These are phyloP conservation scores for Proterorhinus semilunaris DNA, from an alignment of 2,113 vertebrate species.

Conservation along the genomic window DNA sequence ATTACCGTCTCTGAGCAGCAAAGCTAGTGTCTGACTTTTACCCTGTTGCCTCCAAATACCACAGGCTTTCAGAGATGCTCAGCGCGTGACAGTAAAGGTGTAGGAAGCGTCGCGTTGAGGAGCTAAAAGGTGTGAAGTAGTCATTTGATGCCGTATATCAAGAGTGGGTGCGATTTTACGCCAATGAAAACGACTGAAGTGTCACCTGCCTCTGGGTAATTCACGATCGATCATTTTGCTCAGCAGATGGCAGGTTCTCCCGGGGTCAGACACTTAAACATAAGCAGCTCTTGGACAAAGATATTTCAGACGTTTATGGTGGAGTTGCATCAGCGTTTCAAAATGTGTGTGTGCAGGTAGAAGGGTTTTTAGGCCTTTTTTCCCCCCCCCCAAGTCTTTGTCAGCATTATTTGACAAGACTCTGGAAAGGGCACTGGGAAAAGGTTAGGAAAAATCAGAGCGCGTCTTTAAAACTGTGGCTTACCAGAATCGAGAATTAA, in stretches of 20 bases:
- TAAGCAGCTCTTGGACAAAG: neutral
- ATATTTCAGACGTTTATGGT: neutral
- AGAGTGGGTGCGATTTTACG: neutral
- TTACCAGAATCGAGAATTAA: too few species aligned
- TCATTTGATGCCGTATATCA: neutral
- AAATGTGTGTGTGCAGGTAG: neutral
- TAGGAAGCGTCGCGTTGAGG: neutral
- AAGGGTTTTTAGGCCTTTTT: too few species aligned
- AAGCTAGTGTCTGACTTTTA: constrained; percentile 8
- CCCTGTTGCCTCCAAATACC: too few species aligned
- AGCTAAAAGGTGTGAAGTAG: neutral
- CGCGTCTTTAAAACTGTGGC: too few species aligned
- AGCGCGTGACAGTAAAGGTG: neutral
- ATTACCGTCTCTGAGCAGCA: neutral
- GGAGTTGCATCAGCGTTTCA: neutral
- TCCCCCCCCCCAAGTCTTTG: too few species aligned
- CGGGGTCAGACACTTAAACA: neutral
- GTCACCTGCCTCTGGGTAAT: neutral
- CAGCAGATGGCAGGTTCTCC: neutral
- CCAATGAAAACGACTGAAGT: neutral
- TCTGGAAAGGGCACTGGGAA: too few species aligned
- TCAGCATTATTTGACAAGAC: too few species aligned
- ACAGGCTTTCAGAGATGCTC: neutral
- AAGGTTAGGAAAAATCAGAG: too few species aligned
- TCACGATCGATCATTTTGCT: neutral